Evolutionary conservation across 1,140 invertebrate species (phyloP).

Genomic region (Limonius californicus): DNA sequence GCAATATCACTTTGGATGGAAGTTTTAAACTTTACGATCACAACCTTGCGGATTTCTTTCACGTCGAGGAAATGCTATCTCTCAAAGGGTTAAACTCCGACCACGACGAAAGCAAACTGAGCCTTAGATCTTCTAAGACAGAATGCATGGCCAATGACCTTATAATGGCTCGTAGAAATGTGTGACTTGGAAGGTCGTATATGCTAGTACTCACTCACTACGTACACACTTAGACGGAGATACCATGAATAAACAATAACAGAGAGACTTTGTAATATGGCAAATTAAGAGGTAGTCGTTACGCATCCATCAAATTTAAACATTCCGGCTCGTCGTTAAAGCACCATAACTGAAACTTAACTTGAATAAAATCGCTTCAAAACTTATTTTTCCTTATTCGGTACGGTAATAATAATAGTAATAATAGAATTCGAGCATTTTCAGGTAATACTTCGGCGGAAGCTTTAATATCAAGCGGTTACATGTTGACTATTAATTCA

Average conservation of each 20-base stretch:
- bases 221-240: constrained; percentile 1
- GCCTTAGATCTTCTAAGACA: constrained; percentile 12
- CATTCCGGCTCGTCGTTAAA: too few species aligned
- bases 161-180: constrained; percentile 11
- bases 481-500: too few species aligned
- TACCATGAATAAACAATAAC: background rate
- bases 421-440: too few species aligned
- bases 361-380: too few species aligned
- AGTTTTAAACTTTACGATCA: background rate
- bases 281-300: constrained; percentile 6
- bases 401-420: too few species aligned
- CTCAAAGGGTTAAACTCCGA: constrained; percentile 7
- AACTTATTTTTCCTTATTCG: too few species aligned
- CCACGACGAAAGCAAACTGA: constrained; percentile 13
- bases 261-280: constrained; percentile 1
- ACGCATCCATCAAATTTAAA: background rate
- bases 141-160: constrained; percentile 14
- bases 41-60: constrained; percentile 8
- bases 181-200: constrained; percentile 8
- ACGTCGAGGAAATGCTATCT: background rate
- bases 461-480: too few species aligned
- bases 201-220: constrained; percentile 5
- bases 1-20: constrained; percentile 11
- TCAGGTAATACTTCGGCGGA: too few species aligned
- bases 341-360: too few species aligned